Evolutionary conservation across 1,140 invertebrate species (phyloP), one percentile per base, ranked within the genome.

Genomic region (Onthophagus taurus): DNA sequence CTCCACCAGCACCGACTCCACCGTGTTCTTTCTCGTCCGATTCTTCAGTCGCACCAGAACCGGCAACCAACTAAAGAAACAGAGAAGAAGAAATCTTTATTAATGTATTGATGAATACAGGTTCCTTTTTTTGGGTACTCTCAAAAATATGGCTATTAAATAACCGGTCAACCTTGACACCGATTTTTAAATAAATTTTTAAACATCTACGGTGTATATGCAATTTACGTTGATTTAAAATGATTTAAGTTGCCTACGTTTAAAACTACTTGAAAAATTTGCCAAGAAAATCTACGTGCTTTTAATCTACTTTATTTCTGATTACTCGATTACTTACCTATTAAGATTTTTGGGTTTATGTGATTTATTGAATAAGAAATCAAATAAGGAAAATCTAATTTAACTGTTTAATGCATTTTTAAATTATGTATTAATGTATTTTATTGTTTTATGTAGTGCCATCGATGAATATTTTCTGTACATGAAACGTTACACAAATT

Each of bases 21-120:
- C 68, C 65, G 41, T 68, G 69, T 12, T 65, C 71, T 23, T 68
- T 68, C 39, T 75, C 74, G 36, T 77, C 75, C n/a, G 66, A 65
- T 53, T 73, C 66, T 68, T 73, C 71, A 33, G 71, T 72, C 49
- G 75, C 71, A 48, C 80, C 72, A 54, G 77, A 72, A 31, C 67
- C 64, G 51, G 81, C 72, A 62, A 87, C 70, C 58, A 87, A 68
- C 85, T 87, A 70, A n/a, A 67, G 29, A 34, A 38, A 14, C 4
- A 16, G 5, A 35, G 5, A 6, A 35, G 18, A 14, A 35, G 13
- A 35, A 18, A 35, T 9, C 17, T 26, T 26, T 26, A 26, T 26
- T n/a, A 26, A 6, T n/a, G 23, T 6, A 26, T 26, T 26, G n/a
- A 26, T 26, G 6, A 26, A 7, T 7, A 6, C n/a, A n/a, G 6